Evolutionary conservation across 1,140 invertebrate genomes (phyloP), one percentile per base, ranked within the genome.

Genomic region (Aphis craccivora): DNA sequence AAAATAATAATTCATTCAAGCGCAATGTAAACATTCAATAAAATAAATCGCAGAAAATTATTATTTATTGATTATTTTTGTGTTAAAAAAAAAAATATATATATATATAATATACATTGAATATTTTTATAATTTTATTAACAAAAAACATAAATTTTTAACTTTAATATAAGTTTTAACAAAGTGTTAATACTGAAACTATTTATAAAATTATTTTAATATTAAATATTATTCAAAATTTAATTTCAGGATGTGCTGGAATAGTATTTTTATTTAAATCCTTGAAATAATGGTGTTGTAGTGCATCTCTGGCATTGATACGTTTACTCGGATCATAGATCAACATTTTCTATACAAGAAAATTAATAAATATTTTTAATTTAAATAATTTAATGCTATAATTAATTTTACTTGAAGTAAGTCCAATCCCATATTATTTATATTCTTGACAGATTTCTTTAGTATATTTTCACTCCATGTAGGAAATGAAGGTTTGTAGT

Each of bases 401-500:
- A 60, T 60, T 60, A 76, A 40, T 43, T n/a, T 18, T 94, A 96
- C 96, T 95, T 97, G 95, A 83, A 98, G 94, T 8, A 99, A 95
- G 95, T 98, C 97, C 9, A 98, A 94, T 11, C 97, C 98, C 43
- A 96, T 94, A 6, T 95, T 94, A 93, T 97, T 96, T 90, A 97
- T 94, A 87, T 96, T 96, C 93, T 96, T 96, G 0, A 97, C 96
- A 94, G 97, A 96, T 93, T 96, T 96, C 22, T 95, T 95, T n/a
- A 98, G 95, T 94, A 96, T 97, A 94, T 97, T 97, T 22, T 96
- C 95, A 81, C 96, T 97, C 98, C 98, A 99, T 94, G 97, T 97
- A 1, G 98, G 98, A 95, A 99, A 99, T n/a, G 96, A 96, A 11
- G 95, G 94, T 94, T 97, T 97, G 95, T 96, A 97, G 94, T 97